Evolutionary conservation across 2,113 vertebrate species (phyloP), one percentile per base, ranked within the genome.

Genomic region (Aphyosemion australe): DNA sequence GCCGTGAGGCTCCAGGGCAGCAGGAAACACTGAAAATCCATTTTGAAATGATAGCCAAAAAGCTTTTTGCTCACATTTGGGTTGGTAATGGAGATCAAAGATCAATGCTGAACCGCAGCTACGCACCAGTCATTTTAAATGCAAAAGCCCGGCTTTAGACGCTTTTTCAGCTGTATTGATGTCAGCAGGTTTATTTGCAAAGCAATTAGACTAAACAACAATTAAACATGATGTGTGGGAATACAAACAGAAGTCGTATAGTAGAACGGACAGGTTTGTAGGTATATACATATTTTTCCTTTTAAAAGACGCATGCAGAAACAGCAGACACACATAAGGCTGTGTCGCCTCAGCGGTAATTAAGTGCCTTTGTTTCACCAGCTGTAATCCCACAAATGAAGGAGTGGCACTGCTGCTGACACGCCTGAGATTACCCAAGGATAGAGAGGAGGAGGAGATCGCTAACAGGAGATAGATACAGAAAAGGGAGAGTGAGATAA

Each of bases 351-450:
- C 87, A 80, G 78, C 75, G 75, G 79, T 87, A 88, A 87, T 89
- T 87, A 88, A 84, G 80, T 80, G 80, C 59, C 75, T 86, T 87
- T 87, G 83, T 87, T 86, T 86, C 80, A 42, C 66, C 66, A 57
- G 74, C 77, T 66, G 67, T 88, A 89, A 91, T 89, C 90, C 83
- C 71, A 75, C 87, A 86, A 81, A 91, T 76, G 79, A 80, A 77
- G 62, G 77, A 86, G 78, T 58, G 52, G 68, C 55, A 16, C 56
- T 78, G 76, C 70, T 84, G 81, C 78, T 80, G 83, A 87, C 79
- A 80, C 34, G 53, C 76, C 77, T 61, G 72, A 80, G 84, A 88
- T 86, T 89, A 84, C 61, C 55, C 59, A n/a, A 68, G 54, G 65
- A 83, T 73, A 59, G 65, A 52, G 65, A 60, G 70, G 62, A 41